Base-by-base conservation (phyloP, 2,797 vertebrate species). In the Pangasius macronema region DNA sequence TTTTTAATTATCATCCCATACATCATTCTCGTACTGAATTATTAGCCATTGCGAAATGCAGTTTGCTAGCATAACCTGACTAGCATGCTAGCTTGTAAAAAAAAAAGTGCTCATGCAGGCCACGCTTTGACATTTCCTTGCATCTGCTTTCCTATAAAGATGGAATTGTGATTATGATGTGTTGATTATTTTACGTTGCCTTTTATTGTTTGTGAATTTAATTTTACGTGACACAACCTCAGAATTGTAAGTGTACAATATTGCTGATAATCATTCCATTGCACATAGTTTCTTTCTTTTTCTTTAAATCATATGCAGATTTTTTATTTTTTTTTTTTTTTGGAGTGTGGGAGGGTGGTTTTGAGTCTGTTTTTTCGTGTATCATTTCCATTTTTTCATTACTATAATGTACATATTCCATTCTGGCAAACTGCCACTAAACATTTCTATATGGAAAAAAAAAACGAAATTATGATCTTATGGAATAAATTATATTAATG, bases 371-470 rank as follows among this genome's bases (percentile, higher is more conserved):
- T 63, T 63, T 49, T 76, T 67, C 89, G 73, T 87, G 42, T 46
- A 24, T 84, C 5, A 7, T 80, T 53, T 85, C 83, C 33, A 89
- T 84, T 91, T 91, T 91, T 90, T 92, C 92, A 89, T 92, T 89
- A 90, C 92, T 93, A 90, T 95, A 95, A 94, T 97, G 95, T 97
- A 97, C 95, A 96, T 96, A 97, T 94, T 95, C 94, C 95, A 95
- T 94, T 94, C 93, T 87, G 94, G 94, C 92, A 89, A 86, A 93
- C 87, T 93, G 94, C 94, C 94, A 94, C 89, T 93, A 93, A 95
- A 94, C 96, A 96, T 97, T 96, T 99, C 96, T 99, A 65, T 77
- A 97, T 99, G n/a, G 16, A 42, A 36, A 97, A 96, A 95, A 96
- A 97, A 97, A 95, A 93, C 82, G 93, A 13, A 59, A 59, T 81